Base-by-base conservation (phyloP, 1,140 invertebrate genomes). In the Neodiprion virginianus region DNA sequence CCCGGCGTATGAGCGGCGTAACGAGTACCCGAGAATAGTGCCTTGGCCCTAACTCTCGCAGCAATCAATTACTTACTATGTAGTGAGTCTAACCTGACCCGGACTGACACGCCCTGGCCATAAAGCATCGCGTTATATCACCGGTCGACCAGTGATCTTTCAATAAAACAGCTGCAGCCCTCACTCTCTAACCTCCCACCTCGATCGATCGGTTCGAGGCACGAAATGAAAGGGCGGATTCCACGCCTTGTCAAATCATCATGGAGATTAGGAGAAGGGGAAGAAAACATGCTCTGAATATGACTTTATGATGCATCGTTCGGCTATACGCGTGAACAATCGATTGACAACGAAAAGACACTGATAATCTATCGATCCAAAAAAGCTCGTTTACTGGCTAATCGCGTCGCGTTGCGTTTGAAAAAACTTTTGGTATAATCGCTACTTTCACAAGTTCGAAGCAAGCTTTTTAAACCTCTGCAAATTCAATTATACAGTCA, bases 71-170 rank as follows among this genome's bases (percentile, higher is more conserved):
- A 40, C 28, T 40, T 40, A 23, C 67, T 11, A 69, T 23, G 40
- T 69, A 23, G 17, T 65, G 12, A 47, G 40, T 12, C 67, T 47
- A 69, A 69, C 67, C 67, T 47, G 40, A 69, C 67, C 67, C 21
- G 14, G 40, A 21, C 67, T 12, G 67, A 69, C 67, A 69, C 67
- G 67, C 67, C 67, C 67, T 8, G 67, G 7, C 11, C 67, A 69
- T 69, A 69, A 69, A 69, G 67, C 67, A 47, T 12, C 67, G 40
- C 67, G 67, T 21, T 61, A 47, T 69, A 69, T 69, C 67, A 69
- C 11, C 21, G 12, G 67, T 21, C 14, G 67, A 23, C 67, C 21
- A 69, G 67, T 69, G 67, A 69, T 69, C 14, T 69, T 69, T 69
- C 67, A 69, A 69, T 69, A 69, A 69, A 47, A 21, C 40, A 47